Conservation (phyloP, 2,113 vertebrate species). For the Geococcyx californianus region DNA sequence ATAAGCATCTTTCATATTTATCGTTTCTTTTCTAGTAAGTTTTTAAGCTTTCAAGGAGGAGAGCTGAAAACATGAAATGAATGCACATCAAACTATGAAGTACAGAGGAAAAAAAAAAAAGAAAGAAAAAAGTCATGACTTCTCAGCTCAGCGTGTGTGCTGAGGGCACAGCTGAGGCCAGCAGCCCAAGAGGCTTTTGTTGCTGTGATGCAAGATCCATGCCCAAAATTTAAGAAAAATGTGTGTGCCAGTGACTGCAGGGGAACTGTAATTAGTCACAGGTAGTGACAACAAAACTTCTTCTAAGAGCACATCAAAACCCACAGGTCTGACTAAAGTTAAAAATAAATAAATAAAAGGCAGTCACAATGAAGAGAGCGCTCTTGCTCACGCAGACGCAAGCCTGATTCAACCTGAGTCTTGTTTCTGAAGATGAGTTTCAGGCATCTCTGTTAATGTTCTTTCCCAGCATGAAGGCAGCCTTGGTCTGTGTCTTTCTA, state of each 20-base stretch:
- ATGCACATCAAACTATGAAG: not conserved
- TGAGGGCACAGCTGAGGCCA: not conserved
- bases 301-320: not conserved
- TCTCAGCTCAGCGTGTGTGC: not conserved
- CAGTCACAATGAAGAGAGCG: not conserved
- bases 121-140: not conserved
- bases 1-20: not conserved
- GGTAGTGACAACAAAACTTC: not conserved
- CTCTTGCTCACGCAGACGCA: not conserved
- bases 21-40: not conserved
- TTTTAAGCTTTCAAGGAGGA: not conserved
- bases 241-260: not conserved
- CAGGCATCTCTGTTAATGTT: not conserved
- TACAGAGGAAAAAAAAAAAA: not conserved
- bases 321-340: not conserved
- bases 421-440: not conserved
- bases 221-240: not conserved
- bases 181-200: not conserved
- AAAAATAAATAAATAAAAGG: too few species aligned
- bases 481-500: not conserved
- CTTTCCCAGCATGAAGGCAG: not conserved
- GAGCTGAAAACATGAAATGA: slow-evolving; percentile 7
- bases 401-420: not conserved
- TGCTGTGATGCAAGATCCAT: not conserved
- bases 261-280: not conserved